Evolutionary conservation across 2,797 vertebrate genomes (phyloP).

Genomic region (Psittacula echo): DNA sequence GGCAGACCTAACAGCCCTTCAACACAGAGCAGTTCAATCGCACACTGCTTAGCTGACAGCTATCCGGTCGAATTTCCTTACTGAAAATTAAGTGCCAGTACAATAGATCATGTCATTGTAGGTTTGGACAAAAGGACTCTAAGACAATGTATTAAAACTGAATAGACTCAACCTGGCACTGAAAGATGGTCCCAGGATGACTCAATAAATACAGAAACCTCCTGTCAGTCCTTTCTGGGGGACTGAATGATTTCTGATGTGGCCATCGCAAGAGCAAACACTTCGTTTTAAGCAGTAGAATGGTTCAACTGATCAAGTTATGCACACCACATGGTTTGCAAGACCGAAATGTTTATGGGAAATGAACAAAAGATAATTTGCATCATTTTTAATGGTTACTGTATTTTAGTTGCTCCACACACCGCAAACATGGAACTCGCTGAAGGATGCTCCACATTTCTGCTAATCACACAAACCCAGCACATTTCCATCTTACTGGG

Average conservation of each 20-base stretch:
- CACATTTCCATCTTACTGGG: neutral
- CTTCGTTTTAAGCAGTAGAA: neutral
- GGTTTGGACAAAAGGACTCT: neutral
- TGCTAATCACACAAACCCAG: neutral
- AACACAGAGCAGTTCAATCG: neutral
- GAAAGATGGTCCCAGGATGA: neutral
- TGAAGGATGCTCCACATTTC: neutral
- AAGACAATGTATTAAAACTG: neutral
- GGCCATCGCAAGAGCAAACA: neutral
- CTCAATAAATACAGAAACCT: neutral
- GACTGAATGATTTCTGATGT: neutral
- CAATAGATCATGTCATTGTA: neutral
- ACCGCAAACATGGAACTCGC: neutral
- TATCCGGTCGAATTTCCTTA: neutral
- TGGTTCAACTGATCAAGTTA: neutral
- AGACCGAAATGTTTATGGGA: neutral
- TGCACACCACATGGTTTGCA: neutral
- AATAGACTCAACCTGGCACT: neutral
- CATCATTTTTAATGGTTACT: neutral
- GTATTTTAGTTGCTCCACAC: neutral
- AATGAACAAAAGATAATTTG: neutral
- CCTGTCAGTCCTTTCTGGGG: neutral
- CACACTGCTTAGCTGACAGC: neutral
- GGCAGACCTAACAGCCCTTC: neutral
- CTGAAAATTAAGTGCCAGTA: neutral